Conservation (phyloP, 2,888 invertebrate species). For the Eudemis profundana region DNA sequence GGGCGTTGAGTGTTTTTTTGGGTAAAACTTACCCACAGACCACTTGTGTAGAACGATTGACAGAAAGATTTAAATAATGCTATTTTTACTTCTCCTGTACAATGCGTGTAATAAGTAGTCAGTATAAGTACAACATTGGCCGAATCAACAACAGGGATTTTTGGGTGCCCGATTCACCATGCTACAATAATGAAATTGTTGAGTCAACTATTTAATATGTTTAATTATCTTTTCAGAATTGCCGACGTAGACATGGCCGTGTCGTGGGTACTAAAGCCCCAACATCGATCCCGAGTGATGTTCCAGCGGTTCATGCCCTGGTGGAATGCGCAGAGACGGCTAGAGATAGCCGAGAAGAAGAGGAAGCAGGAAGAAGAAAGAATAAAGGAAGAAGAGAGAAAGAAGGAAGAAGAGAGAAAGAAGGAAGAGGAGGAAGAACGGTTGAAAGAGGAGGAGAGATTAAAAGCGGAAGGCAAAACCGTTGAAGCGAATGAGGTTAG, state of each 20-base stretch:
- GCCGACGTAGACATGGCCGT: slow-evolving; percentile 78
- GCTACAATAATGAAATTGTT: too few relatives aligned
- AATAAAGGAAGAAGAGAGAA: slow-evolving; percentile 43
- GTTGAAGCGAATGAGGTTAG: neutral
- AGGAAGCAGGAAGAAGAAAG: slow-evolving; percentile 55
- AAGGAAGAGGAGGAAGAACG: slow-evolving; percentile 32
- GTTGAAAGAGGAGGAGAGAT: slow-evolving; percentile 33
- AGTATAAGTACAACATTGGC: too few relatives aligned
- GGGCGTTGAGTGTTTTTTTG: too few relatives aligned
- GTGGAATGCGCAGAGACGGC: slow-evolving; percentile 74
- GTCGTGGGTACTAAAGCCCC: slow-evolving; percentile 80
- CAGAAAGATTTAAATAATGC: too few relatives aligned
- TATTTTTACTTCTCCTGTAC: too few relatives aligned
- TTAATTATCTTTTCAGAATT: slow-evolving; percentile 68
- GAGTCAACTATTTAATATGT: too few relatives aligned
- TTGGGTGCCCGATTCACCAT: too few relatives aligned
- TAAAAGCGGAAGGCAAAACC: neutral
- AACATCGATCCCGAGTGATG: slow-evolving; percentile 79
- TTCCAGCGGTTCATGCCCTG: slow-evolving; percentile 82
- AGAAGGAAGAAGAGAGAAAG: slow-evolving; percentile 19
- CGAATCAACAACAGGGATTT: too few relatives aligned
- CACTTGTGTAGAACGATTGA: too few relatives aligned
- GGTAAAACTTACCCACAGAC: too few relatives aligned
- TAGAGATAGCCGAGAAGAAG: slow-evolving; percentile 71
- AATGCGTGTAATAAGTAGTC: too few relatives aligned